Evolutionary conservation across 2,888 invertebrate species (phyloP).

Genomic region (Gymnosoma rotundatum): DNA sequence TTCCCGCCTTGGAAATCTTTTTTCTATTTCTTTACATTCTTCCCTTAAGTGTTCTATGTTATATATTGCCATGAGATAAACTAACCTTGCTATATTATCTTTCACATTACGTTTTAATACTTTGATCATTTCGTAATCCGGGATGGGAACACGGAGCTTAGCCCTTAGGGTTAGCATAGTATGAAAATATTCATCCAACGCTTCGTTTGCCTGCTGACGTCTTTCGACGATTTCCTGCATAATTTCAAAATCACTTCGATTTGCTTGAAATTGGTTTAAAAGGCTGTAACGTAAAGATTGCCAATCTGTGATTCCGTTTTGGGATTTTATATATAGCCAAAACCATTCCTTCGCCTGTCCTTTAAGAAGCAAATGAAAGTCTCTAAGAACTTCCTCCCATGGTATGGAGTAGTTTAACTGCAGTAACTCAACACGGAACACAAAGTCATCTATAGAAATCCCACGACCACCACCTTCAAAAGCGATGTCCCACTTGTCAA

Average conservation of each 20-base stretch:
- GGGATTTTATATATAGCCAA: neutral
- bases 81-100: neutral
- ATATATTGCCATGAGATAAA: conserved; percentile 14
- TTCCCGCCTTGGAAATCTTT: neutral
- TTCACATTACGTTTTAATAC: conserved; percentile 10
- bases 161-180: neutral
- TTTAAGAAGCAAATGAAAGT: conserved; percentile 4
- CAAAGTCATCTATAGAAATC: conserved; percentile 4
- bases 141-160: neutral
- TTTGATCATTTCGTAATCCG: neutral
- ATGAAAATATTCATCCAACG: neutral
- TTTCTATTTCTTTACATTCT: neutral
- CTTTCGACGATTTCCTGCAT: neutral
- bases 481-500: conserved; percentile 15
- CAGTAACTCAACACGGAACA: neutral
- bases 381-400: conserved; percentile 8
- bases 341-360: conserved; percentile 7
- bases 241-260: conserved; percentile 4
- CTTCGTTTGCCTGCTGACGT: neutral
- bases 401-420: neutral
- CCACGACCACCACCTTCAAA: conserved; percentile 16
- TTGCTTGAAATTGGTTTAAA: conserved; percentile 8
- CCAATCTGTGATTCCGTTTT: conserved; percentile 2
- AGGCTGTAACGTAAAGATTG: neutral
- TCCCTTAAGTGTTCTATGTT: conserved; percentile 3